Evolutionary conservation across 2,888 invertebrate species (phyloP), one percentile per base, ranked within the genome.

Genomic region (Acrobasis suavella): DNA sequence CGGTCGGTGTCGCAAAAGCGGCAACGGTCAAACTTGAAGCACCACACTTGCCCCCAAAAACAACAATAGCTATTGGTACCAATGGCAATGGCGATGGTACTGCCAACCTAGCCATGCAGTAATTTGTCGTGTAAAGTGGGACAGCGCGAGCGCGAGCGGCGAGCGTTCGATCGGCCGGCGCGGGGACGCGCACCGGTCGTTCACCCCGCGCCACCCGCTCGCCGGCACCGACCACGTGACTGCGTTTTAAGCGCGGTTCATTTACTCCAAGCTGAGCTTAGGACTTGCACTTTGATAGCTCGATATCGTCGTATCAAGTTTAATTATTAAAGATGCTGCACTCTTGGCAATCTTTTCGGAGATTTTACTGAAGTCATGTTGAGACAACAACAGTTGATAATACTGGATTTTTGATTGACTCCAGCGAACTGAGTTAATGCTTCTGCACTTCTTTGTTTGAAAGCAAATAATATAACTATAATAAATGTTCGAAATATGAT

Each of bases 181-280:
- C 79, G 81, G 84, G 84, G 89, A 89, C 89, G 89, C 89, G 87
- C 86, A 81, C 69, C 76, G 89, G 88, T 85, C 85, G 82, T 89
- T 87, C 81, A 89, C 88, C 88, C 83, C 82, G 82, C 76, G 71
- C 69, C 69, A 15, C 62, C 49, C 54, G 55, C 60, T 74, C 74
- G 73, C 69, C 77, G 76, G 75, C 72, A 64, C 66, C 76, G 74
- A 72, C 81, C 77, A 80, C 77, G 76, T 80, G 79, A 78, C 80
- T 73, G 74, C 78, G 73, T 73, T 71, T 77, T 72, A 70, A 67
- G 65, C 51, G 65, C 66, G 62, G 58, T 68, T 66, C 65, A 64
- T 66, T 66, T 62, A 37, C 55, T 61, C 16, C 38, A 46, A 14
- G 50, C 55, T 16, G 51, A 60, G 60, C 62, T 17, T 37, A 55